Base-by-base conservation (phyloP, 2,888 invertebrate genomes). In the Eristalis arbustorum region DNA sequence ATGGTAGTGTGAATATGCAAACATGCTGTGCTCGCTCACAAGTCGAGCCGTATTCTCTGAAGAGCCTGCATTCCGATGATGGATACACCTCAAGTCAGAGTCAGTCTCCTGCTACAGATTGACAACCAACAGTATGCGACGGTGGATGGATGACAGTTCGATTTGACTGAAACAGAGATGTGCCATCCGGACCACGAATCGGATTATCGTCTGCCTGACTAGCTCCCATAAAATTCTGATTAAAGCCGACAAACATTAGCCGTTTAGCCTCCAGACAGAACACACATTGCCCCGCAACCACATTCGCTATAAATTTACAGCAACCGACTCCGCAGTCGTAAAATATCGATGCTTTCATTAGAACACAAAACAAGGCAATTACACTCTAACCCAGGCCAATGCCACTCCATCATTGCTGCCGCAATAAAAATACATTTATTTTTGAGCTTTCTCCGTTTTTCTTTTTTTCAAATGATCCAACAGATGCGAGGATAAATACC, bases 401-500 rank as follows among this genome's bases (percentile, higher is more conserved):
- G 42, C 42, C 42, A 49, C 49, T 18, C 49, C 23, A 61, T 34
- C 49, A 28, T 66, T 42, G 25, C 42, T n/a, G 13, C 40, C 18
- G 42, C 40, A 67, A 67, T 61, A 49, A 76, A 68, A 61, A 68
- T 5, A 40, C 31, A 61, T 31, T 49, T 67, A 59, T 75, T 57
- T 67, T 40, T 28, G 28, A 37, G 25, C 59, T 23, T 42, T 28
- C 1, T 10, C 6, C 10, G 8, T 31, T 31, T 23, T 42, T 28
- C 1, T 10, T 8, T 31, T 31, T 31, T 31, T 0, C 31, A 31
- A 37, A 64, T 37, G 18, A 14, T 10, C 37, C 6, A 34, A 62
- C 62, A 74, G 40, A 75, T 66, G 40, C 22, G 22, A 75, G 18
- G 42, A 67, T 40, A 40, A 68, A 76, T 76, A 42, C 75, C 67